Evolutionary conservation across 2,113 vertebrate species (phyloP), one percentile per base, ranked within the genome.

Genomic region (Alectura lathami): DNA sequence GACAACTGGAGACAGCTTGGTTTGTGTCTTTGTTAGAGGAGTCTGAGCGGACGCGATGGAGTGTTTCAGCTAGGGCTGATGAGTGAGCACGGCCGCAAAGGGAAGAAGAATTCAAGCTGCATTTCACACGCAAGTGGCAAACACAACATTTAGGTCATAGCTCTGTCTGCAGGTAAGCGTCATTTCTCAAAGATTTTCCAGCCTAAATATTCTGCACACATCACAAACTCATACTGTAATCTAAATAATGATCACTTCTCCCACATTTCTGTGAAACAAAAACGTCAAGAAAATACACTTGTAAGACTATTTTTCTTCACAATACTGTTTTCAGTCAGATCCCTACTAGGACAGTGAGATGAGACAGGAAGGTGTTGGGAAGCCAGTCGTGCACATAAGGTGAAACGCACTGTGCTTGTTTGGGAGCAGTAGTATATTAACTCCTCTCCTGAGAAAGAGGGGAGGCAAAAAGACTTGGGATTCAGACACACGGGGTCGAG

Each of bases 1-100:
- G 92, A 94, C 86, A 96, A 91, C 89, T 95, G 91, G 38, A 93
- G 59, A 93, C 64, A 95, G 74, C 53, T 89, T 64, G 73, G 5
- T 88, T 91, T 85, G 45, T 70, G 45, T 88, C 77, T 93, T 69
- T 83, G 1, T 83, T 68, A 82, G 66, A 26, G 11, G 77, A 42
- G 86, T 92, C 77, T 73, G 38, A 91, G 53, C 81, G 63, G 85
- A 79, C 2, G 7, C 2, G 23, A 51, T 51, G 62, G 42, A 64
- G n/a, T 24, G 26, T 77, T 90, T 74, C 91, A 75, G 27, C 54
- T 70, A 62, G 56, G 83, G 93, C 23, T 27, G 57, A 70, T 32
- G 76, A 38, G 60, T 70, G 82, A 89, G 32, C 83, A 56, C 12
- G n/a, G 4, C 34, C 91, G 74, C 51, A 91, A 81, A 85, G 94